Conservation (phyloP, 2,888 invertebrate genomes). For the Eupithecia centaureata region DNA sequence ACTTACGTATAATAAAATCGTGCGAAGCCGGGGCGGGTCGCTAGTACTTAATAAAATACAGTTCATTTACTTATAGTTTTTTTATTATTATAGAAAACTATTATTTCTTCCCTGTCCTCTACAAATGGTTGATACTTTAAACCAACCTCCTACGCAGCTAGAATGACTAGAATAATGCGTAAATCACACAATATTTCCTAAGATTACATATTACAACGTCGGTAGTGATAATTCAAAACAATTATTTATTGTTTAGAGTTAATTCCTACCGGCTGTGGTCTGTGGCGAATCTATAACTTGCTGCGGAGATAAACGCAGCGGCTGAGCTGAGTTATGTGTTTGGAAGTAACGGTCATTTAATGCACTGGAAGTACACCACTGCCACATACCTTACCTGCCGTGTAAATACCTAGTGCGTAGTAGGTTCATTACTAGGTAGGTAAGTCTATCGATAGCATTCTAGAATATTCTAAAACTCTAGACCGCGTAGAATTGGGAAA, state of each 20-base stretch:
- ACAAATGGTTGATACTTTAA: background rate
- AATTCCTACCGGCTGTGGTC: conserved; percentile 47
- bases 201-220: conserved; percentile 23
- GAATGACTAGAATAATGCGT: background rate
- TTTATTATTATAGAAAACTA: too few species aligned
- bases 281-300: conserved; percentile 46
- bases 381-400: background rate
- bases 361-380: conserved; percentile 24
- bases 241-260: conserved; percentile 60
- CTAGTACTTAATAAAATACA: too few species aligned
- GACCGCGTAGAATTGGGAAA: background rate
- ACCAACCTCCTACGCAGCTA: background rate
- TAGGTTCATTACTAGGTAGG: background rate
- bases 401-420: background rate
- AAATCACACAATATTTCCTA: conserved; percentile 6
- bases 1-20: too few species aligned
- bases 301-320: conserved; percentile 43
- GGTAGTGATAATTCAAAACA: conserved; percentile 57
- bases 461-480: background rate
- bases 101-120: background rate
- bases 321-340: conserved; percentile 52
- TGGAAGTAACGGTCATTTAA: conserved; percentile 51
- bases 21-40: too few species aligned
- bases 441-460: background rate
- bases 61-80: too few species aligned